phyloP scores from a whole-genome alignment of 2,797 vertebrate species.

The Lemur catta region DNA sequence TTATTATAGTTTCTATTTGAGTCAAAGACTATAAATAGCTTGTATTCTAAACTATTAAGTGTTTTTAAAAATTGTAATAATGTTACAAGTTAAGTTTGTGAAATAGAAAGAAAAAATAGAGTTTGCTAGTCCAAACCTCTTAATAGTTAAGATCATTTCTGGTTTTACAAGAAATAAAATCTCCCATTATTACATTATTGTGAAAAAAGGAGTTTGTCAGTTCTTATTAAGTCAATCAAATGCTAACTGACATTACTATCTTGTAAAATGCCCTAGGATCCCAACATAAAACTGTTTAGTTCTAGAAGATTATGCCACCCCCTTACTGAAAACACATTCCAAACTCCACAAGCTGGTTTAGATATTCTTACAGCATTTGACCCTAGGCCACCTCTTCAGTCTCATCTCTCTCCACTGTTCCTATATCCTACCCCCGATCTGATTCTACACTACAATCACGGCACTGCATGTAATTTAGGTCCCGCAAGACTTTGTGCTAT shows the following conservation, averaged over 20 bases:
- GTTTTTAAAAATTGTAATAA: conserved; percentile 11
- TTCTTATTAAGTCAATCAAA: not conserved
- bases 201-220: not conserved
- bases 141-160: not conserved
- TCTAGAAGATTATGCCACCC: not conserved
- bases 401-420: not conserved
- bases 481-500: not conserved
- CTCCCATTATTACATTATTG: not conserved
- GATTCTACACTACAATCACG: not conserved
- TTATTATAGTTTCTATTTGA: not conserved
- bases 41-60: not conserved
- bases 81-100: not conserved
- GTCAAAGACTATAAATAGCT: conserved; percentile 30
- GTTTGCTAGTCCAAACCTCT: not conserved
- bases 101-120: not conserved
- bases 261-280: not conserved
- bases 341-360: not conserved
- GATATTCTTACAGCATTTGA: not conserved
- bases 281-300: not conserved
- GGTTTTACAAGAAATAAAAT: not conserved
- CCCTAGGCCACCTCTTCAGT: not conserved
- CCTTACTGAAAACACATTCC: not conserved
- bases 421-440: fast-evolving
- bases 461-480: not conserved
- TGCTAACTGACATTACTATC: not conserved